Evolutionary conservation across 2,888 invertebrate genomes (phyloP), one percentile per base, ranked within the genome.

Genomic region (Macrophya alboannulata): DNA sequence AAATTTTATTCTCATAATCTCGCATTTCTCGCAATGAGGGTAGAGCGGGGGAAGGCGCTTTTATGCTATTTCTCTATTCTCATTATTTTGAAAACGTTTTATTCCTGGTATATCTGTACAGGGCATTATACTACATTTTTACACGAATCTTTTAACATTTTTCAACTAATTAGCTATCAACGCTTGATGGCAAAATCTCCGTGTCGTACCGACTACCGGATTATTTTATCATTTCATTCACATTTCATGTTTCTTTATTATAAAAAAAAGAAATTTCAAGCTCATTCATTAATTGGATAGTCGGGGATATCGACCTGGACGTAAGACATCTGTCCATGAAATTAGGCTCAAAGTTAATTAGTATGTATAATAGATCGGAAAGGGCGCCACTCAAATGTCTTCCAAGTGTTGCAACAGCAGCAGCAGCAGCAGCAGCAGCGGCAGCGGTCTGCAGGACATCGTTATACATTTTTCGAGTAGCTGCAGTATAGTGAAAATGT

Each of bases 401-500:
- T 77, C 51, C 77, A 17, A 77, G 77, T 55, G 48, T 51, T 45
- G 43, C 45, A 48, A 4, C 48, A 48, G 4, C 62, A 6, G 40
- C 37, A n/a, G 40, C 31, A 8, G 81, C n/a, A n/a, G n/a, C n/a
- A n/a, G n/a, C n/a, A 48, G 48, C 48, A 48, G 4, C 62, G 2
- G 40, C 37, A n/a, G 40, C 31, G 12, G 81, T 21, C 51, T 81
- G 25, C 81, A 12, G 81, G 40, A 81, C 40, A 62, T 81, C 81
- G 81, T 81, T 81, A 81, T 55, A 31, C 31, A 31, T 8, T 43
- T 81, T 62, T 81, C 21, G 43, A 17, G 40, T 62, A 17, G 31
- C 31, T 68, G 83, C n/a, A n/a, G n/a, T 84, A 83, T 79, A 86
- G 86, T 84, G 87, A 89, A 90, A 89, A 89, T 90, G 90, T 89